Conservation (phyloP, 1,140 invertebrate genomes). For the Caenorhabditis briggsae region DNA sequence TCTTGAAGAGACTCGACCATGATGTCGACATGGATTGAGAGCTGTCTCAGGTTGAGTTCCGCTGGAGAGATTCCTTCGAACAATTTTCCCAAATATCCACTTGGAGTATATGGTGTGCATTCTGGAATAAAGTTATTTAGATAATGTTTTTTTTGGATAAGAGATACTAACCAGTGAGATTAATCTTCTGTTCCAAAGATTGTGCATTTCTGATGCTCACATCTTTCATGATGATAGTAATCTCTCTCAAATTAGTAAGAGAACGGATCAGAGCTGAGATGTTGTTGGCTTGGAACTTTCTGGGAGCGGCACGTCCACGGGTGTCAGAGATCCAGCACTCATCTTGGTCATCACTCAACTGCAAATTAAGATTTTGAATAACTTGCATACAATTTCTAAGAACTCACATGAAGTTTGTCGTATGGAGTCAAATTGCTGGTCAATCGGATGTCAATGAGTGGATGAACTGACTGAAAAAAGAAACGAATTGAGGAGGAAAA, state of each 20-base stretch:
- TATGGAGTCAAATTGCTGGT: conserved; percentile 39
- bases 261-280: neutral
- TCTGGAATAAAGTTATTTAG: conserved; percentile 45
- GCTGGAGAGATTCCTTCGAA: conserved; percentile 56
- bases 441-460: conserved; percentile 47
- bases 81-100: conserved; percentile 67
- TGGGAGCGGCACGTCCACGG: neutral
- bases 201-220: conserved; percentile 2
- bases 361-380: neutral
- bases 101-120: conserved; percentile 61
- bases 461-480: conserved; percentile 42
- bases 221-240: conserved; percentile 58
- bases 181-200: neutral
- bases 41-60: conserved; percentile 53
- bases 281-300: conserved; percentile 27
- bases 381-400: neutral
- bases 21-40: conserved; percentile 68
- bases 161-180: neutral
- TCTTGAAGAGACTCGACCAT: conserved; percentile 64
- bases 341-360: conserved; percentile 61
- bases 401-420: conserved; percentile 49
- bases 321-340: conserved; percentile 38
- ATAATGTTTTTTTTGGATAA: neutral
- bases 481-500: neutral
- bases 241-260: conserved; percentile 24